Conservation (phyloP, 2,113 vertebrate species). For the Phalacrocorax brasilianus region DNA sequence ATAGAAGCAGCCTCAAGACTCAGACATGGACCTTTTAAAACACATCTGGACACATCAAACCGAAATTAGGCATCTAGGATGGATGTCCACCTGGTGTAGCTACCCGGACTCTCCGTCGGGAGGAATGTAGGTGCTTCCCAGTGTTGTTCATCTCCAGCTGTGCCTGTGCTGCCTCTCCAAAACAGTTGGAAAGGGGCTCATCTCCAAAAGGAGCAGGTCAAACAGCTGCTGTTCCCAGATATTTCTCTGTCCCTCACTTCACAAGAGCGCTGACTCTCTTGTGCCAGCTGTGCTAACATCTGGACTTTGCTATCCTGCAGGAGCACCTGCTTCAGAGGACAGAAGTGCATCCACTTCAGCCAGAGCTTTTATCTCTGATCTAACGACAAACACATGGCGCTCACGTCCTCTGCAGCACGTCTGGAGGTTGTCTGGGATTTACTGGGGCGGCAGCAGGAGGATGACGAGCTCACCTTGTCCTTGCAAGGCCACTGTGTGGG, state of each 20-base stretch:
- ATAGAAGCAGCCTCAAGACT: not conserved
- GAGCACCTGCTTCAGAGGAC: not conserved
- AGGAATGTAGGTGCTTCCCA: not conserved
- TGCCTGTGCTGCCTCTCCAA: not conserved
- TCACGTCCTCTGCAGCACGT: rapidly evolving
- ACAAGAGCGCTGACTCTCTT: not conserved
- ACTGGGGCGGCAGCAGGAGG: not conserved
- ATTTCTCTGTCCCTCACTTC: not conserved
- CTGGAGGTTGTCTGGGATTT: not conserved
- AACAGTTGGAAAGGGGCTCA: not conserved
- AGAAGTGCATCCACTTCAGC: not conserved
- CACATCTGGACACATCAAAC: not conserved
- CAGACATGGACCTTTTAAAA: not conserved
- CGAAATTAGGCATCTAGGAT: not conserved
- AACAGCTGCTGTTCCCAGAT: not conserved
- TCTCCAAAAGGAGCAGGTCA: not conserved
- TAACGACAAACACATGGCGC: not conserved
- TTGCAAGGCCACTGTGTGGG: not conserved
- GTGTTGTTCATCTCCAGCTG: not conserved
- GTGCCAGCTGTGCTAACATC: not conserved
- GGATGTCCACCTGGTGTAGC: rapidly evolving
- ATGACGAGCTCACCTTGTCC: not conserved
- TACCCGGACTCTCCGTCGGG: rapidly evolving
- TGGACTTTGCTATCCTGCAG: not conserved
- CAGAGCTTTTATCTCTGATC: not conserved